These are phyloP conservation scores for Phragmatobia fuliginosa DNA, from an alignment of 2,888 invertebrate species.

Conservation along the genomic window DNA sequence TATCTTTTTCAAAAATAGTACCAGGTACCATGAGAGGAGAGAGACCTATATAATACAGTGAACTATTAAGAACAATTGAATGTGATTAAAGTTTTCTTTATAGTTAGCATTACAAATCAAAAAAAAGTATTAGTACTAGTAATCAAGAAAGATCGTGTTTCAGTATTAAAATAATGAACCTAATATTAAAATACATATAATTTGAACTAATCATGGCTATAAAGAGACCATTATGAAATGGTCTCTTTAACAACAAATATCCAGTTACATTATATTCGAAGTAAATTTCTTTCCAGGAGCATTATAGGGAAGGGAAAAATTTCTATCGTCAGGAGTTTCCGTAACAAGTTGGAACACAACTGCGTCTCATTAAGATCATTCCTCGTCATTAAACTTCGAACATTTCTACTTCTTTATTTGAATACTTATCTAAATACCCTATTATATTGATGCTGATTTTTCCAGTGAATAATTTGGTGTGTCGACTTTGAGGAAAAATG, in stretches of 20 bases:
- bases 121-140: no score
- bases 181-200: background rate
- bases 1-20: no score
- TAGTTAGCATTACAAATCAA: no score
- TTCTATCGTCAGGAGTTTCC: constrained; percentile 12
- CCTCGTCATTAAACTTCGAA: constrained; percentile 23
- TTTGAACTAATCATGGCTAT: background rate
- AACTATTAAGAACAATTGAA: no score
- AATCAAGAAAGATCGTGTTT: no score
- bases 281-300: constrained; percentile 5
- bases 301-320: constrained; percentile 6
- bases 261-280: background rate
- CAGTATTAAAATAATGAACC: background rate
- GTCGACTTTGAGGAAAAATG: background rate
- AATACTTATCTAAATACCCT: background rate
- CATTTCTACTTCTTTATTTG: constrained; percentile 13
- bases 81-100: no score
- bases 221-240: background rate
- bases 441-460: constrained; percentile 7
- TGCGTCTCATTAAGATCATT: constrained; percentile 15
- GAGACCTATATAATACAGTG: no score
- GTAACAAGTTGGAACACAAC: constrained; percentile 17
- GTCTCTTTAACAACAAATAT: constrained; percentile 6
- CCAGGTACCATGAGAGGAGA: no score
- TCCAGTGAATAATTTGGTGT: constrained; percentile 4